Conservation (phyloP, 2,888 invertebrate genomes). For the Patella pellucida region DNA sequence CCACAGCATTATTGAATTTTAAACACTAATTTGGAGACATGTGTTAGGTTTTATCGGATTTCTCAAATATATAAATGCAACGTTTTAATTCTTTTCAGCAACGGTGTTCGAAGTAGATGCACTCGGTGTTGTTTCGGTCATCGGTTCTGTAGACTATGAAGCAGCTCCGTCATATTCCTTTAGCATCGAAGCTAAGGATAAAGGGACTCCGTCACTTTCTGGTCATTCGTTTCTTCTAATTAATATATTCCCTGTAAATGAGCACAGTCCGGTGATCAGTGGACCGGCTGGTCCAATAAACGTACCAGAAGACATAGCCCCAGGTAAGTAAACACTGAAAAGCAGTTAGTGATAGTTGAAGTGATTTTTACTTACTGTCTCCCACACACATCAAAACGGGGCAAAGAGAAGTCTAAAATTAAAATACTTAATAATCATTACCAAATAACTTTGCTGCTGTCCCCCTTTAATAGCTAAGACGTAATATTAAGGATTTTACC, state of each 20-base stretch:
- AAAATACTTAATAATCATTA: too few relatives aligned
- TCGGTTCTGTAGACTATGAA: conserved; percentile 41
- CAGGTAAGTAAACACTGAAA: conserved; percentile 28
- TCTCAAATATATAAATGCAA: neutral
- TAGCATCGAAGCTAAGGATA: conserved; percentile 43
- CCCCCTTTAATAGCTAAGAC: too few relatives aligned
- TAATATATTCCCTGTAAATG: conserved; percentile 43
- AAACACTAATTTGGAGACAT: too few relatives aligned
- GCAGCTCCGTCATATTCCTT: conserved; percentile 32
- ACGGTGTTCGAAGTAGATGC: conserved; percentile 22
- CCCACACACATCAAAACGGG: too few relatives aligned
- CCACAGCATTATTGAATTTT: too few relatives aligned
- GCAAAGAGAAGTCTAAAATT: too few relatives aligned
- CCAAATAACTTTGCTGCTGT: too few relatives aligned
- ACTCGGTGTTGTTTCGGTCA: conserved; percentile 31
- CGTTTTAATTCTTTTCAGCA: conserved; percentile 1
- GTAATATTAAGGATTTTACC: neutral
- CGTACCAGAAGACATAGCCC: conserved; percentile 35
- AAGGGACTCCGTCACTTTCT: conserved; percentile 36
- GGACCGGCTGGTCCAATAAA: conserved; percentile 22
- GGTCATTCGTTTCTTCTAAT: conserved; percentile 38
- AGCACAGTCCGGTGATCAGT: conserved; percentile 40
- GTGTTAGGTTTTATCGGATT: too few relatives aligned
- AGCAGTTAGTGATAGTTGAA: too few relatives aligned
- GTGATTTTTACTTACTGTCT: too few relatives aligned